phyloP scores from a whole-genome alignment of 2,888 invertebrate genomes.

The Serrognathus titanus region DNA sequence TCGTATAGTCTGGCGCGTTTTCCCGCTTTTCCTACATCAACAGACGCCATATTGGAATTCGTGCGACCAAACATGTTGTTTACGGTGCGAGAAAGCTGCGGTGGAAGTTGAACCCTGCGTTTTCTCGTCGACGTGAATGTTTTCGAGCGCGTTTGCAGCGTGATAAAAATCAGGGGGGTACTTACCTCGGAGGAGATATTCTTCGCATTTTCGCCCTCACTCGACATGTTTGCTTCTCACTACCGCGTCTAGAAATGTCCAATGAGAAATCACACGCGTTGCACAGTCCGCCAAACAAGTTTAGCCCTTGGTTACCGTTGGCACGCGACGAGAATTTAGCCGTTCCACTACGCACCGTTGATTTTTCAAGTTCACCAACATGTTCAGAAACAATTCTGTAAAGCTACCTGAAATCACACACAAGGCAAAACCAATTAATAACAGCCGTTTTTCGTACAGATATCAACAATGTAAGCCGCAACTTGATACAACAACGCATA shows the following conservation, averaged over 20 bases:
- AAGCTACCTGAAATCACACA: too few relatives aligned
- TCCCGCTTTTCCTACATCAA: slow-evolving; percentile 50
- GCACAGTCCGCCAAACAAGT: slow-evolving; percentile 32
- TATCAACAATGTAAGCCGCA: too few relatives aligned
- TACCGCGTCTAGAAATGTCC: slow-evolving; percentile 47
- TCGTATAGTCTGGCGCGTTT: slow-evolving; percentile 29
- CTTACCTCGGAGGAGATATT: slow-evolving; percentile 45
- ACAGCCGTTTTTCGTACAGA: too few relatives aligned
- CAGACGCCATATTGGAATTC: slow-evolving; percentile 47
- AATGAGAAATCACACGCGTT: slow-evolving; percentile 46
- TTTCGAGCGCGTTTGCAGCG: too few relatives aligned
- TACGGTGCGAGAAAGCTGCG: slow-evolving; percentile 14
- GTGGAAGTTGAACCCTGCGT: too few relatives aligned
- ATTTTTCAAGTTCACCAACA: too few relatives aligned
- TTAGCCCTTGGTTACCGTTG: background rate
- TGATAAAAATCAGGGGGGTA: slow-evolving; percentile 17
- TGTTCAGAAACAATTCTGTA: too few relatives aligned
- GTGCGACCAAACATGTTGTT: slow-evolving; percentile 41
- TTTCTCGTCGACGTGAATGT: too few relatives aligned
- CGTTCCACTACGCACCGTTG: too few relatives aligned
- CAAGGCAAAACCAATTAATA: too few relatives aligned
- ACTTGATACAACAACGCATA: too few relatives aligned
- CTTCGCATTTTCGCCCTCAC: slow-evolving; percentile 48
- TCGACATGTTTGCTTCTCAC: slow-evolving; percentile 47
- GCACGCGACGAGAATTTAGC: too few relatives aligned